Evolutionary conservation across 2,113 vertebrate genomes (phyloP).

Genomic region (Gymnogyps californianus): DNA sequence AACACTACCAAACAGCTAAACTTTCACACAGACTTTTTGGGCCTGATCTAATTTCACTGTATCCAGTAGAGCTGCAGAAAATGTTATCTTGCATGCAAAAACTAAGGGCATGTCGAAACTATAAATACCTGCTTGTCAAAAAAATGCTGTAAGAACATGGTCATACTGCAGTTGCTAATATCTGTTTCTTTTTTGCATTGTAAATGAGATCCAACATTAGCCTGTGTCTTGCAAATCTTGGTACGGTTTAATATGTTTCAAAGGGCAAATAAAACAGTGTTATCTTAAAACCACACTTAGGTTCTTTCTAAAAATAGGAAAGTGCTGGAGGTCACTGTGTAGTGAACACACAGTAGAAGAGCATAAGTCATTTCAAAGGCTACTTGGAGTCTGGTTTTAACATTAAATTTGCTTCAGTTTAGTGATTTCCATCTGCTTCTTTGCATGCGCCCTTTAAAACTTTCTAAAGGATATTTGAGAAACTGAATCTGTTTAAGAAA

Average conservation of each 20-base stretch:
- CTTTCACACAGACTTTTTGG: neutral
- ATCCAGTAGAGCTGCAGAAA: neutral
- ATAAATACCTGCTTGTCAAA: neutral
- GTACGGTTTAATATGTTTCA: neutral
- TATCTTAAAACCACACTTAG: neutral
- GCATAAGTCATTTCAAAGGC: neutral
- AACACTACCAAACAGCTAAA: neutral
- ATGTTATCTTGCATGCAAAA: neutral
- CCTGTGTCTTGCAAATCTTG: neutral
- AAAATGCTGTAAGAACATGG: neutral
- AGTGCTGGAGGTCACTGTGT: neutral
- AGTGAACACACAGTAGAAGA: neutral
- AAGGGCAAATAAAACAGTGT: neutral
- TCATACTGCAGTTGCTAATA: neutral
- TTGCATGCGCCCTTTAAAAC: neutral
- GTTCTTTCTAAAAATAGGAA: neutral
- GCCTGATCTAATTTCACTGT: neutral
- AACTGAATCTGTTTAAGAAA: neutral
- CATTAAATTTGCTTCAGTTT: neutral
- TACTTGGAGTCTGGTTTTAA: neutral
- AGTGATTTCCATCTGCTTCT: neutral
- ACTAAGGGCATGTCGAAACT: neutral
- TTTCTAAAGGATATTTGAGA: neutral
- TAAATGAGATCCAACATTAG: neutral
- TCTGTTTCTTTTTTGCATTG: neutral